Percentiles rank a stretch among this genome's conserved stretches.
phyloP scores from a whole-genome alignment of 2,888 invertebrate species.

The Pollenia angustigena region DNA sequence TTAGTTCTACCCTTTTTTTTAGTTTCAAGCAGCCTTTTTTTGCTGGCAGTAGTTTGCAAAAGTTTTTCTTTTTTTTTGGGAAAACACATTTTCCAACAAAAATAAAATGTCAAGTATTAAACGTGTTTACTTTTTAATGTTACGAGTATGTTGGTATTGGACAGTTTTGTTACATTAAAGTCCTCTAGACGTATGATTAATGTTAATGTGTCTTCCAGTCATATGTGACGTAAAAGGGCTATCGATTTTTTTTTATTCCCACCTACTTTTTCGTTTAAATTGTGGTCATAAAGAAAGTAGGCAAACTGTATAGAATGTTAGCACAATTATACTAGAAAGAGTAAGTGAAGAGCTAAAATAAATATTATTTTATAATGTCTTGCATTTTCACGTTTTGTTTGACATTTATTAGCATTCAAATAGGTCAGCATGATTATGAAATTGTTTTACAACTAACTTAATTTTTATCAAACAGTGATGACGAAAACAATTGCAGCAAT shows the following conservation, averaged over 20 bases:
- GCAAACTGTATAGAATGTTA: constrained; percentile 2
- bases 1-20: constrained; percentile 21
- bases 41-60: no score
- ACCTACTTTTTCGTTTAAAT: neutral
- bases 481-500: no score
- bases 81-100: no score
- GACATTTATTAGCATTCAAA: constrained; percentile 11
- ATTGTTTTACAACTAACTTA: neutral
- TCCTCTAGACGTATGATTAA: constrained; percentile 28
- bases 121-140: neutral
- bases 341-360: neutral
- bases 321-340: neutral
- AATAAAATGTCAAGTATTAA: constrained; percentile 19
- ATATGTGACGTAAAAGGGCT: constrained; percentile 11
- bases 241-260: constrained; percentile 8
- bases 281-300: neutral
- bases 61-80: no score
- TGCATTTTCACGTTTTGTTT: neutral
- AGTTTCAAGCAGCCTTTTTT: neutral
- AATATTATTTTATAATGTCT: neutral
- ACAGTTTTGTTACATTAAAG: constrained; percentile 8
- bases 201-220: constrained; percentile 9
- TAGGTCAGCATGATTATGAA: neutral
- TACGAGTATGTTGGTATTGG: neutral
- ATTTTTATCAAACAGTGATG: no score